Base-by-base conservation (phyloP, 2,888 invertebrate species). In the Chrysolina haemoptera region DNA sequence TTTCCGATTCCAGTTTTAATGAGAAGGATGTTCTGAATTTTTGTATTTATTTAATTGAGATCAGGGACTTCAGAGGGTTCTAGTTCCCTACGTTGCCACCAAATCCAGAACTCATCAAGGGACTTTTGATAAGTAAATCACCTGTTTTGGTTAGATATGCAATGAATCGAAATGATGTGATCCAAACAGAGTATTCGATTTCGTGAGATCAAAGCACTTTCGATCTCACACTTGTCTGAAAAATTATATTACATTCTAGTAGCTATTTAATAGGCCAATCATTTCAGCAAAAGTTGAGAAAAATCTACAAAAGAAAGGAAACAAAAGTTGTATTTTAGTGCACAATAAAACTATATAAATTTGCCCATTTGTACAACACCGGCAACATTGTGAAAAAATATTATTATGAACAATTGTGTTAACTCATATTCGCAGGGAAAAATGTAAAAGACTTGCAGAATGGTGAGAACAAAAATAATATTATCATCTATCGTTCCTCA, bases 141-240 rank as follows among this genome's bases (percentile, higher is more conserved):
- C 53, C 53, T 53, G 12, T 18, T 53, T 53, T 53, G 53, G 53
- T 53, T 53, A 22, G 20, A 53, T 53, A 53, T 20, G 53, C 53
- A 18, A 53, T 53, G 53, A 53, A 53, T 53, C 53, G 53, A 53
- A 20, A 53, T 18, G 18, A 20, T 20, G 18, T 53, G 53, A 53
- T 53, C 53, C 20, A 53, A 53, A 53, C 20, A 48, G 53, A 18
- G 20, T 16, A 53, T 10, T 22, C 18, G 53, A 2, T 53, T 53
- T 20, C 20, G n/a, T n/a, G 53, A 53, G 53, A 53, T 53, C 53
- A 53, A 53, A 53, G 53, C 20, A 11, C 12, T 35, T 35, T 8
- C 53, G 18, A 48, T 48, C 9, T 48, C 16, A 48, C 20, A 20
- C 53, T 53, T 20, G 53, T 20, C 53, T 18, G 20, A 53, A 53